Percentiles rank a stretch among this genome's conserved stretches.
These are phyloP conservation scores for Corythaixoides concolor DNA, from an alignment of 2,113 vertebrate species.

Conservation along the genomic window DNA sequence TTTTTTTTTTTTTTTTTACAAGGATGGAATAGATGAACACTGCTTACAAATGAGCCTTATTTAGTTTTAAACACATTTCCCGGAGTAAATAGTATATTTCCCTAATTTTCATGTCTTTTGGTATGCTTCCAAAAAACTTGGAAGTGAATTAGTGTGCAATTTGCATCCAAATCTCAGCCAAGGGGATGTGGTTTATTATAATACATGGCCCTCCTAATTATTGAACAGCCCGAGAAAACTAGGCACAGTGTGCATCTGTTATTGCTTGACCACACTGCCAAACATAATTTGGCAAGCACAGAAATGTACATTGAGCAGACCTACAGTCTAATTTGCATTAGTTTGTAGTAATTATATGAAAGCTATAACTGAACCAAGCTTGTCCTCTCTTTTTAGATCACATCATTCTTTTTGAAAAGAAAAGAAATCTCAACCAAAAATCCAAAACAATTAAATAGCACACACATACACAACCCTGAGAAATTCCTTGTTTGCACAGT, in stretches of 20 bases:
- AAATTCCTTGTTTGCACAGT: constrained; percentile 68
- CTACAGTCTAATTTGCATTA: constrained; percentile 81
- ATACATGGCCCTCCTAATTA: constrained; percentile 86
- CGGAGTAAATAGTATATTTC: constrained; percentile 79
- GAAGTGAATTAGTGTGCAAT: constrained; percentile 86
- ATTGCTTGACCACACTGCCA: constrained; percentile 87
- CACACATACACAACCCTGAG: constrained; percentile 41
- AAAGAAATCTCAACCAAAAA: constrained; percentile 57
- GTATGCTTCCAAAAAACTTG: constrained; percentile 81
- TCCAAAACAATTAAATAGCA: constrained; percentile 60
- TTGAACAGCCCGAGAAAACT: constrained; percentile 88
- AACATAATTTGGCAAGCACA: constrained; percentile 81
- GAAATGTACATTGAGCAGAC: constrained; percentile 87
- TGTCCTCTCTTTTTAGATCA: constrained; percentile 78
- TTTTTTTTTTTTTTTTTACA: constrained; percentile 67
- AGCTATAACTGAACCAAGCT: constrained; percentile 78
- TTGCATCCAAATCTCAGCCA: constrained; percentile 88
- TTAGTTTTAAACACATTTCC: constrained; percentile 79
- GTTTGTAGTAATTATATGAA: constrained; percentile 81
- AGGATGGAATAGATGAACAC: constrained; percentile 57
- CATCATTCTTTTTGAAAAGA: constrained; percentile 74
- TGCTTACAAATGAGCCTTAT: constrained; percentile 74
- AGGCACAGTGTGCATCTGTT: constrained; percentile 81
- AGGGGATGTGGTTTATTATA: constrained; percentile 94
- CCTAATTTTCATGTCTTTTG: constrained; percentile 85